Percentiles rank a stretch among this genome's conserved stretches.
Conservation (phyloP, 2,888 invertebrate genomes). For the Thymelicus lineola region DNA sequence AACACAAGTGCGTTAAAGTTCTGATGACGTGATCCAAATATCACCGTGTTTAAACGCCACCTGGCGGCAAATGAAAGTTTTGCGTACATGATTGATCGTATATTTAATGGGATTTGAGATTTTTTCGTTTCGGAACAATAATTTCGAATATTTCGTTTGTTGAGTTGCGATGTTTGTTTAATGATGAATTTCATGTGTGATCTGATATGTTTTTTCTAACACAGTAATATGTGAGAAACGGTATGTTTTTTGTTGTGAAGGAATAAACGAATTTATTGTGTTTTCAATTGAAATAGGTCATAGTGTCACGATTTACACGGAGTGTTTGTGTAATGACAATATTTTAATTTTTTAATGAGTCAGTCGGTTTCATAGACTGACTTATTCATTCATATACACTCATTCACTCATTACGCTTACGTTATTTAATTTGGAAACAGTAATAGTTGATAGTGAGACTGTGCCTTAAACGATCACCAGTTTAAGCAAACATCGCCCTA, state of each 20-base stretch:
- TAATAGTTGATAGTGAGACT: not conserved
- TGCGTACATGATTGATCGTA: conserved; percentile 44
- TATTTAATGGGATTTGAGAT: conserved; percentile 42
- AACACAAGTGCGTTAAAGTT: conserved; percentile 15
- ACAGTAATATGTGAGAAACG: too few species aligned
- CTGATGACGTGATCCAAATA: conserved; percentile 60
- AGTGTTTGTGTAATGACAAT: too few species aligned
- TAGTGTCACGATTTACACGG: too few species aligned
- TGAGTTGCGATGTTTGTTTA: conserved; percentile 4
- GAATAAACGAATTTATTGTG: too few species aligned
- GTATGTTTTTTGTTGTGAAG: too few species aligned
- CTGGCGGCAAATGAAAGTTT: conserved; percentile 54
- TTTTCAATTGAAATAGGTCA: too few species aligned
- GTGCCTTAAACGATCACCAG: conserved; percentile 22
- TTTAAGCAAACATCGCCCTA: conserved; percentile 40
- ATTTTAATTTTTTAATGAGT: too few species aligned
- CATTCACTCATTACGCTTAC: too few species aligned
- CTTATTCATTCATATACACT: too few species aligned
- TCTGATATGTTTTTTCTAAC: not conserved
- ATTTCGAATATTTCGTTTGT: conserved; percentile 20
- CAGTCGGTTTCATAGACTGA: too few species aligned
- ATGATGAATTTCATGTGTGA: not conserved
- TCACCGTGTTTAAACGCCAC: conserved; percentile 53
- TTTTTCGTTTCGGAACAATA: conserved; percentile 46
- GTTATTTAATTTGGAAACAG: too few species aligned